Conservation (phyloP, 2,888 invertebrate genomes). For the Agriopis marginaria region DNA sequence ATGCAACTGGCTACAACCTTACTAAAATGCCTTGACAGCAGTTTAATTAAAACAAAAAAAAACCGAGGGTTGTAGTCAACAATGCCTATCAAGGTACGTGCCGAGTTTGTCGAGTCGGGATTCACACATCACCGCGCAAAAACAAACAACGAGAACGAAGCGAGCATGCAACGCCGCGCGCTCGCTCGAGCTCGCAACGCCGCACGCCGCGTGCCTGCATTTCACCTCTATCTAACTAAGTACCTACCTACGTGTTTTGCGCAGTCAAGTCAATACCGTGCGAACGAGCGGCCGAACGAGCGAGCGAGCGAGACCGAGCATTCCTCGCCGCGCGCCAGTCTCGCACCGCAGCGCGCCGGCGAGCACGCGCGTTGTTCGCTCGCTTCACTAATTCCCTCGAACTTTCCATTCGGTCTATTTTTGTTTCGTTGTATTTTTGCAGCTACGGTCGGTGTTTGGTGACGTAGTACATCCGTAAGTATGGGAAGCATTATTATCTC, state of each 20-base stretch:
- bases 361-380: constrained; percentile 56
- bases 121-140: background rate
- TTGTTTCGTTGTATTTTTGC: background rate
- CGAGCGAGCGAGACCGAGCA: constrained; percentile 43
- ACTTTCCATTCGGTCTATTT: constrained; percentile 1
- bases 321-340: constrained; percentile 39
- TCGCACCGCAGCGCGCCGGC: constrained; percentile 40
- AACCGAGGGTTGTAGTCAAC: no score
- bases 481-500: no score
- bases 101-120: background rate
- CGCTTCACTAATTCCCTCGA: constrained; percentile 45
- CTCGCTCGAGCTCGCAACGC: constrained; percentile 18
- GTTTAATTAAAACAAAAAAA: no score
- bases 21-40: no score
- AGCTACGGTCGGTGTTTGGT: background rate
- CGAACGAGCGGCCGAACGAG: constrained; percentile 27
- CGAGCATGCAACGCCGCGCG: constrained; percentile 20
- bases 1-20: no score
- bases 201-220: constrained; percentile 2
- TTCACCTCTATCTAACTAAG: background rate
- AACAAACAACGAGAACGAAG: background rate
- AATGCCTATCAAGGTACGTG: no score
- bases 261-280: background rate
- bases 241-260: background rate
- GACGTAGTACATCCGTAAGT: background rate